Evolutionary conservation across 2,113 vertebrate genomes (phyloP).

Genomic region (Salminus brasiliensis): DNA sequence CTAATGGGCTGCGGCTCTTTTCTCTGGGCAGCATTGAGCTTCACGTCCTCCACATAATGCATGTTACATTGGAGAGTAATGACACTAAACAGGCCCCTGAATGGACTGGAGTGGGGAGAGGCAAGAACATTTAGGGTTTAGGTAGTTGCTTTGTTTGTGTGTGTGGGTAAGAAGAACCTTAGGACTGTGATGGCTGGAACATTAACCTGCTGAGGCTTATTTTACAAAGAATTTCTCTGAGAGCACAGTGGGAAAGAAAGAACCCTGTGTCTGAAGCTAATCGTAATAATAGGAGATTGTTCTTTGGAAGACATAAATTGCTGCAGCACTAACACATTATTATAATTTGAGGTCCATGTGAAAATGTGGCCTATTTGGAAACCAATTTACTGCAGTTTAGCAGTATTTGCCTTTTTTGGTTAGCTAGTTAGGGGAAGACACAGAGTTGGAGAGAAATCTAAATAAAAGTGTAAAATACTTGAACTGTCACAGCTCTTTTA

Average conservation of each 20-base stretch:
- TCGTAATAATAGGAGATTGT: neutral
- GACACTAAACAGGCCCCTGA: conserved; percentile 21
- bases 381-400: neutral
- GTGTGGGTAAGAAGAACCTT: neutral
- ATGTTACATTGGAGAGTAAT: conserved; percentile 32
- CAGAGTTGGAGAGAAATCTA: neutral
- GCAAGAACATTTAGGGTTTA: conserved; percentile 28
- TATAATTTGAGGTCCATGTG: neutral
- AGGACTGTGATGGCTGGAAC: no score
- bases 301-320: neutral
- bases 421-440: neutral
- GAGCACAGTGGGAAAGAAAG: no score
- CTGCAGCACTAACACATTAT: conserved; percentile 1
- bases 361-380: neutral
- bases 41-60: conserved; percentile 32
- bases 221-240: no score
- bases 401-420: neutral
- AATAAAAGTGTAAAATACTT: neutral
- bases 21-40: conserved; percentile 19
- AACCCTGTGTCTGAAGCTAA: neutral
- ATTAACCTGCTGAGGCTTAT: no score
- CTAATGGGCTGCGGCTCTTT: conserved; percentile 34
- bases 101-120: conserved; percentile 14
- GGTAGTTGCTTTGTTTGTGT: conserved; percentile 8
- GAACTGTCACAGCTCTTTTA: neutral